phyloP scores from a whole-genome alignment of 2,797 vertebrate species.

The Coreius guichenoti region DNA sequence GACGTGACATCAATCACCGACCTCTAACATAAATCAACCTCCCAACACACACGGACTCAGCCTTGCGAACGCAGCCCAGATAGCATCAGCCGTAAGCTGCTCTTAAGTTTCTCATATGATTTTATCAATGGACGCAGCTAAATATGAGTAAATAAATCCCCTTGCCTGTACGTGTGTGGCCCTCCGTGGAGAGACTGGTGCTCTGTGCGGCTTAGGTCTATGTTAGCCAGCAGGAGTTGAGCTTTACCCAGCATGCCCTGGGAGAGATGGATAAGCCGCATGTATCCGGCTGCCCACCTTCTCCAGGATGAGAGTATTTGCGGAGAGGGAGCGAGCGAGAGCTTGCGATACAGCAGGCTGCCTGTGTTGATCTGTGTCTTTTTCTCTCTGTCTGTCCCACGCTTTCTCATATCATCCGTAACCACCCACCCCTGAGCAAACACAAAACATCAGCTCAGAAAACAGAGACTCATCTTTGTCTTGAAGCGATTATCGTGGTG shows the following conservation, averaged over 20 bases:
- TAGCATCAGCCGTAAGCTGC: constrained; percentile 44
- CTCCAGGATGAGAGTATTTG: constrained; percentile 50
- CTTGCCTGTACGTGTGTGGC: neutral
- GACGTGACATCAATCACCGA: constrained; percentile 35
- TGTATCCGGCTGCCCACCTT: constrained; percentile 36
- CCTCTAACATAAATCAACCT: constrained; percentile 29
- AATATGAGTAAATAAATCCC: constrained; percentile 59
- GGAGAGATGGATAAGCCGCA: constrained; percentile 47
- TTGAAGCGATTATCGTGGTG: neutral
- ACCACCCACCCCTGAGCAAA: constrained; percentile 23
- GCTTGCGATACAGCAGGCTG: constrained; percentile 24
- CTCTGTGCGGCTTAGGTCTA: constrained; percentile 36
- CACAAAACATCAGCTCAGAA: constrained; percentile 34
- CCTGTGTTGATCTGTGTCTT: constrained; percentile 49
- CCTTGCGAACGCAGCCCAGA: constrained; percentile 26
- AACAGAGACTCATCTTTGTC: constrained; percentile 13
- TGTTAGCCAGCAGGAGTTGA: constrained; percentile 45
- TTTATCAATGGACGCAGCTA: constrained; percentile 54
- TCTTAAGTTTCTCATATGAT: constrained; percentile 52
- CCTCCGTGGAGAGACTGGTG: constrained; percentile 37
- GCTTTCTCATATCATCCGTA: constrained; percentile 40
- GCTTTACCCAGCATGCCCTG: constrained; percentile 51
- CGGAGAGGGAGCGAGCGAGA: constrained; percentile 14
- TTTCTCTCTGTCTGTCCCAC: constrained; percentile 44
- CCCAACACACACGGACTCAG: constrained; percentile 21